phyloP scores from a whole-genome alignment of 92 coral and sea anemone genomes.

The Porites divaricata region DNA sequence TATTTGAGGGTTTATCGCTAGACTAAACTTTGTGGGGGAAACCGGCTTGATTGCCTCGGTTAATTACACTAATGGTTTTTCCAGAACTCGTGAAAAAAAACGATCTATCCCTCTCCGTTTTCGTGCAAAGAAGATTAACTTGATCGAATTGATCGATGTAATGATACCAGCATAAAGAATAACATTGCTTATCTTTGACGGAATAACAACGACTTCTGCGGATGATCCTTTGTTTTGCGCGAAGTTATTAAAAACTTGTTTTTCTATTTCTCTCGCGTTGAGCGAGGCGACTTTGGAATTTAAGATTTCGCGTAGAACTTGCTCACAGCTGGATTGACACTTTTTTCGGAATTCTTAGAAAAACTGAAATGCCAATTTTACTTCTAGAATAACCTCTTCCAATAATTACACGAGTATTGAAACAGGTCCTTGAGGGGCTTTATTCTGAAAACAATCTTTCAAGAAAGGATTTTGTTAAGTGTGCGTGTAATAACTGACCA shows the following conservation, averaged over 20 bases:
- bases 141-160: slow-evolving; percentile 30
- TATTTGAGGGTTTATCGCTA: slow-evolving; percentile 25
- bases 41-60: slow-evolving; percentile 10
- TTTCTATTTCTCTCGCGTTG: not conserved
- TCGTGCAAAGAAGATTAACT: slow-evolving; percentile 40
- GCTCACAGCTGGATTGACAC: slow-evolving; percentile 31
- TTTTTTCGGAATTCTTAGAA: slow-evolving; percentile 30
- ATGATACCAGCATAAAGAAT: slow-evolving; percentile 34
- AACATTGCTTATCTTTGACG: slow-evolving; percentile 22
- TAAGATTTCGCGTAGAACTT: slow-evolving; percentile 19
- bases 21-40: slow-evolving; percentile 54
- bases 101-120: slow-evolving; percentile 26
- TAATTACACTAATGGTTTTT: slow-evolving; percentile 54
- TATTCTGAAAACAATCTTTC: slow-evolving; percentile 35
- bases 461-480: slow-evolving; percentile 42
- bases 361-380: slow-evolving; percentile 23
- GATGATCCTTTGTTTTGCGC: slow-evolving; percentile 12
- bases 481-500: slow-evolving; percentile 6
- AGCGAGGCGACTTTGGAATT: slow-evolving; percentile 27
- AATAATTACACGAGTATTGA: slow-evolving; percentile 30
- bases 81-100: slow-evolving; percentile 33
- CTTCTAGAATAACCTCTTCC: slow-evolving; percentile 18
- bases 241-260: slow-evolving; percentile 40
- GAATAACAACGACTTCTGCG: slow-evolving; percentile 22
- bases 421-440: slow-evolving; percentile 23